These are phyloP conservation scores for Eristalis arbustorum DNA, from an alignment of 2,888 invertebrate genomes.

Conservation along the genomic window DNA sequence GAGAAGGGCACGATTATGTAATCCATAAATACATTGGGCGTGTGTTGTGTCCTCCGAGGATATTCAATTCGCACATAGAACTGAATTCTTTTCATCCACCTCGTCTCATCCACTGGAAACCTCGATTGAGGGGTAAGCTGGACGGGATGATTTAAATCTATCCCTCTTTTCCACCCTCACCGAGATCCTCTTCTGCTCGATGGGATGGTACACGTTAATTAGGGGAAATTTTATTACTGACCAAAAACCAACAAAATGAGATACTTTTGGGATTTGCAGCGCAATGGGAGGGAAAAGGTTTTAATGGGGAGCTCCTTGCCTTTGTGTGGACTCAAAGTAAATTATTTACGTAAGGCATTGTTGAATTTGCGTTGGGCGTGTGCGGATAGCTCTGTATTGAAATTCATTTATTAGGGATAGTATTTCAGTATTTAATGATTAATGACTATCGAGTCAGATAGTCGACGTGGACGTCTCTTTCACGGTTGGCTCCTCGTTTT, in stretches of 20 bases:
- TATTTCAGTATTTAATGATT: conserved; percentile 42
- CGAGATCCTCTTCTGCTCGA: not conserved
- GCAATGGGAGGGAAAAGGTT: conserved; percentile 10
- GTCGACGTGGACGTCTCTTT: not conserved
- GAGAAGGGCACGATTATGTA: conserved; percentile 52
- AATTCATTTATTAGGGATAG: conserved; percentile 33
- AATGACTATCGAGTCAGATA: conserved; percentile 22
- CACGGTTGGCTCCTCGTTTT: not conserved
- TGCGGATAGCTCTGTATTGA: not conserved
- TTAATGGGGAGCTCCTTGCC: not conserved
- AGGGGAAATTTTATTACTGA: conserved; percentile 30
- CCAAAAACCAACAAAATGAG: not conserved
- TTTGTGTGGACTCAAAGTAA: conserved; percentile 16
- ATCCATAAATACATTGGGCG: conserved; percentile 36
- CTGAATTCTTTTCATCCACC: not conserved
- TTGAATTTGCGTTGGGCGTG: conserved; percentile 1
- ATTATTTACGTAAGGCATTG: conserved; percentile 45
- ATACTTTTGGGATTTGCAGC: conserved; percentile 22
- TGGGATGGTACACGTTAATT: conserved; percentile 34
- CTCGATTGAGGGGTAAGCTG: not conserved
- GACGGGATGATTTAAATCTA: not conserved
- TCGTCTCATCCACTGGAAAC: not conserved
- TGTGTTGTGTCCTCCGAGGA: conserved; percentile 33
- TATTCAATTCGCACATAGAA: conserved; percentile 21
- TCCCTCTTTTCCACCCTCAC: not conserved